Evolutionary conservation across 2,888 invertebrate genomes (phyloP).

Genomic region (Eupithecia tripunctaria): DNA sequence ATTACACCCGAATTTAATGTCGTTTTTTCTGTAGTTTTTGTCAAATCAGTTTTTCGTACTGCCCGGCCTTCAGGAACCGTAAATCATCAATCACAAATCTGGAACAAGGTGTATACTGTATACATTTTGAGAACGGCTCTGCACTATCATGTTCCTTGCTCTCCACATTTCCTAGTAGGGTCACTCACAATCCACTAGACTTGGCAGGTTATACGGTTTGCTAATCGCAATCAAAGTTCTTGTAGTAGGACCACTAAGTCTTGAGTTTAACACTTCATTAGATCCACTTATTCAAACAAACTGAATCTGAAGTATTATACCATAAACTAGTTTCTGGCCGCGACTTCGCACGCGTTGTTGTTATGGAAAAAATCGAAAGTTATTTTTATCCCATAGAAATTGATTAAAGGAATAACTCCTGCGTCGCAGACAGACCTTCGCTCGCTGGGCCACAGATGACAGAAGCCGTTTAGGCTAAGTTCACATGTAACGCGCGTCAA

Average conservation of each 20-base stretch:
- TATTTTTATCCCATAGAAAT: no score
- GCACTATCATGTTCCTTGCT: background rate
- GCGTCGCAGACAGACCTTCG: no score
- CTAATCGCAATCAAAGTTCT: background rate
- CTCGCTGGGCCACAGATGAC: no score
- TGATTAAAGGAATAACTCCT: no score
- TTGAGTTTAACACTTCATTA: background rate
- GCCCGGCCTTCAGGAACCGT: conserved; percentile 66
- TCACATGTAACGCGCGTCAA: no score
- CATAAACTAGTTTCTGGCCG: no score
- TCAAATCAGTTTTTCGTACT: conserved; percentile 56
- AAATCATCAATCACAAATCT: conserved; percentile 89
- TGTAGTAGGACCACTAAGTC: background rate
- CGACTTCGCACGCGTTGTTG: no score
- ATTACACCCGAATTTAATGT: conserved; percentile 3
- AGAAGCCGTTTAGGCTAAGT: no score
- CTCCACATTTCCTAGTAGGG: background rate
- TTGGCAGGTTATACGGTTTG: background rate
- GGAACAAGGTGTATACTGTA: conserved; percentile 39
- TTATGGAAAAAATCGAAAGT: no score
- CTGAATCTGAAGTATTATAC: no score
- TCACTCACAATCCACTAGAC: background rate
- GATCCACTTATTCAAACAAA: background rate
- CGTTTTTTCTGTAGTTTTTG: conserved; percentile 42
- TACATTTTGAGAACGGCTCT: background rate